Conservation (phyloP, 2,888 invertebrate genomes). For the Drosophila pegasa region DNA sequence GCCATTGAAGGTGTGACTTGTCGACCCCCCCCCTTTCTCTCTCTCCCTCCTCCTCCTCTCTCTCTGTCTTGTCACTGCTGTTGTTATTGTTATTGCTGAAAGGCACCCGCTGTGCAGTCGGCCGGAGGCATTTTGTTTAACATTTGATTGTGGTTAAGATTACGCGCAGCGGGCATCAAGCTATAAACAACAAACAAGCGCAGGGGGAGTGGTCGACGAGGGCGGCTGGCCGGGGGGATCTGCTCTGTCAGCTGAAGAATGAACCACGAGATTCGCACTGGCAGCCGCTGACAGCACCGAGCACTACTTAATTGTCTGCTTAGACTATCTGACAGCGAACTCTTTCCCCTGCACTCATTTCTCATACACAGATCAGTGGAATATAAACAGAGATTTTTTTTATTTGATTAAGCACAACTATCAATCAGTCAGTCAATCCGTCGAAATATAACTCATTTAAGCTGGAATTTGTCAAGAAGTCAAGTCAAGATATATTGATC, state of each 20-base stretch:
- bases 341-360: not conserved
- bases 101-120: conserved; percentile 52
- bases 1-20: conserved; percentile 68
- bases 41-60: conserved; percentile 8
- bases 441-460: not conserved
- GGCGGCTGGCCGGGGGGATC: not conserved
- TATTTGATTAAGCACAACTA: not conserved
- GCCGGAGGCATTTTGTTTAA: conserved; percentile 71
- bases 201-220: not conserved
- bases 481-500: not conserved
- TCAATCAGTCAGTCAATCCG: conserved; percentile 1
- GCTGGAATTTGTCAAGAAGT: not conserved
- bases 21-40: conserved; percentile 9
- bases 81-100: conserved; percentile 52
- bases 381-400: not conserved
- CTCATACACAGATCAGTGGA: not conserved
- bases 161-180: conserved; percentile 52
- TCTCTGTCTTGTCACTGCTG: conserved; percentile 1
- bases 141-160: conserved; percentile 74
- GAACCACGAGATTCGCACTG: conserved; percentile 14
- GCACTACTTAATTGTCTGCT: conserved; percentile 8
- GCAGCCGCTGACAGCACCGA: conserved; percentile 19
- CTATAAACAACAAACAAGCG: conserved; percentile 13
- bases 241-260: not conserved
- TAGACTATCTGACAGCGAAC: not conserved